Evolutionary conservation across 2,113 vertebrate species (phyloP).

Genomic region (Mesitornis unicolor): DNA sequence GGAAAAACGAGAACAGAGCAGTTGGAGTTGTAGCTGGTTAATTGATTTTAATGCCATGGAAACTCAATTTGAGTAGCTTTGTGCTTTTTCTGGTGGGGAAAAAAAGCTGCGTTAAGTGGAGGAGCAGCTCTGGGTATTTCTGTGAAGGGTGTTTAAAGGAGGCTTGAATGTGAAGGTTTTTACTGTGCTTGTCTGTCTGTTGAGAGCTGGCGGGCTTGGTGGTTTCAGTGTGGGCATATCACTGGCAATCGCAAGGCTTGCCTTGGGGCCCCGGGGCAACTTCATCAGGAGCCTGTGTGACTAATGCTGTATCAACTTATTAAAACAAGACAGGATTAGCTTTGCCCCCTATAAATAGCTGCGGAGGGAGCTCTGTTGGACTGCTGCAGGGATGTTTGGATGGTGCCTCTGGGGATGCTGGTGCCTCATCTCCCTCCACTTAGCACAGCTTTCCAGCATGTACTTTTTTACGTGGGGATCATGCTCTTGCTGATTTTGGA

Average conservation of each 20-base stretch:
- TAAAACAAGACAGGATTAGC: not conserved
- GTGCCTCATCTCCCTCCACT: not conserved
- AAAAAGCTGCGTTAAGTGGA: not conserved
- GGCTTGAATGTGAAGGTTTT: not conserved
- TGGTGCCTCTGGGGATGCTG: not conserved
- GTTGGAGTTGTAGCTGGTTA: not conserved
- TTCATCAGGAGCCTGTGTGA: not conserved
- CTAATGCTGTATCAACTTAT: not conserved
- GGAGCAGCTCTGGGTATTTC: not conserved
- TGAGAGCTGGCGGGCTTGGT: not conserved
- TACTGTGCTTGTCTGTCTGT: not conserved
- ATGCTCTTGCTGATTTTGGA: not conserved
- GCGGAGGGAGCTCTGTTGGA: rapidly evolving
- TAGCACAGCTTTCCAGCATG: not conserved
- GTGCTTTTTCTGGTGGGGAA: not conserved
- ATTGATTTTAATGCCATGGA: not conserved
- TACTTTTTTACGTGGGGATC: not conserved
- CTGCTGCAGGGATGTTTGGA: not conserved
- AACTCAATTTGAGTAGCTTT: not conserved
- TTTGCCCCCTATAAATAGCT: too few species aligned
- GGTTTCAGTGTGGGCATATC: not conserved
- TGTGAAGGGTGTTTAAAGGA: not conserved
- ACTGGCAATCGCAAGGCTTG: not conserved
- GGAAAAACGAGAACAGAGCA: not conserved
- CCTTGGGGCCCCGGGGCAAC: not conserved